Conservation (phyloP, 2,888 invertebrate species). For the Andrena camellia region DNA sequence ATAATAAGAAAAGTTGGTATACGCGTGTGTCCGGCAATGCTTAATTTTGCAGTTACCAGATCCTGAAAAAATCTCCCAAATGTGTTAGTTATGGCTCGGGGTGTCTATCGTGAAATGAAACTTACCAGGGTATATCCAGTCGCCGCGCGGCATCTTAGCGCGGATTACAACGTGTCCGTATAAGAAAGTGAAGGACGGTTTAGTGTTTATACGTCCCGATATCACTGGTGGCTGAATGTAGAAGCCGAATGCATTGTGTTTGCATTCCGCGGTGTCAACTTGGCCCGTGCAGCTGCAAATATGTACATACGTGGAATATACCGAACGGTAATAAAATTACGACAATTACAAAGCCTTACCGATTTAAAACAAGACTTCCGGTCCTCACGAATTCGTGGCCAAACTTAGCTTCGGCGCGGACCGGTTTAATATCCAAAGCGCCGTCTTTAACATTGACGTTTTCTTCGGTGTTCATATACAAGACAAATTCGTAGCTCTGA, state of each 20-base stretch:
- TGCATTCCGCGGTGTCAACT: slow-evolving; percentile 83
- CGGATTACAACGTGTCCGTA: slow-evolving; percentile 90
- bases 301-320: background rate
- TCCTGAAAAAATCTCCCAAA: too few relatives aligned
- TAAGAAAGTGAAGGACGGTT: slow-evolving; percentile 88
- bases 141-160: slow-evolving; percentile 91
- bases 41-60: background rate
- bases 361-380: slow-evolving; percentile 77
- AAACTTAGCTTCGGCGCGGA: slow-evolving; percentile 86
- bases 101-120: slow-evolving; percentile 1
- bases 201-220: slow-evolving; percentile 88
- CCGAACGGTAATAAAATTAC: too few relatives aligned
- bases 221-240: slow-evolving; percentile 90
- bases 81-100: too few relatives aligned
- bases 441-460: slow-evolving; percentile 87
- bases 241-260: slow-evolving; percentile 85
- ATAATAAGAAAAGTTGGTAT: background rate
- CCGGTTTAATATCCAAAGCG: slow-evolving; percentile 88
- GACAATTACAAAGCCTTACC: slow-evolving; percentile 65
- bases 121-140: slow-evolving; percentile 92
- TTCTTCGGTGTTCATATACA: slow-evolving; percentile 87
- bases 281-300: slow-evolving; percentile 84
- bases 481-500: slow-evolving; percentile 90
- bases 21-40: background rate
- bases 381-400: slow-evolving; percentile 86